A percentile compares a stretch with the other conserved stretches of the same genome.
phyloP scores from a whole-genome alignment of 2,797 vertebrate species.

The Paguma larvata region DNA sequence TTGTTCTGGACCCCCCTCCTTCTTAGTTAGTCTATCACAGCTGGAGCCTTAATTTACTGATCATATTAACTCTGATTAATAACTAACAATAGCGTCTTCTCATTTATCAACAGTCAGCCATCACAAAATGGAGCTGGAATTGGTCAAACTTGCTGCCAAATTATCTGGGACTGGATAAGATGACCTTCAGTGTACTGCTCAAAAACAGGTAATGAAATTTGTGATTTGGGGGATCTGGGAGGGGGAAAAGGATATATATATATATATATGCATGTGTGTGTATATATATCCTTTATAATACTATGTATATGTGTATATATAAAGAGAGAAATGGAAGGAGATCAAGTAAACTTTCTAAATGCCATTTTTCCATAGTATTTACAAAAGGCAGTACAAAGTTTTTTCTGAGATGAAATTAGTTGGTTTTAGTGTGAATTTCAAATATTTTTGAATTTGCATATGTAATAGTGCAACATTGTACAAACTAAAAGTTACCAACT shows the following conservation, averaged over 20 bases:
- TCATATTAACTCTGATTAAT: slow-evolving; percentile 98
- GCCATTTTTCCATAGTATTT: slow-evolving; percentile 14
- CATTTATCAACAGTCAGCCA: slow-evolving; percentile 95
- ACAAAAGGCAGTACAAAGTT: neutral
- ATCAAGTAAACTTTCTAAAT: neutral
- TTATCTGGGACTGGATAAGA: slow-evolving; percentile 92
- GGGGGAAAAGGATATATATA: neutral
- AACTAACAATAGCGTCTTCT: slow-evolving; percentile 94
- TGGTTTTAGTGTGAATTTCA: slow-evolving; percentile 51
- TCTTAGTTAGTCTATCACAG: slow-evolving; percentile 94
- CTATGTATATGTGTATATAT: neutral
- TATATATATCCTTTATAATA: neutral
- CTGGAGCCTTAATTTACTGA: slow-evolving; percentile 96
- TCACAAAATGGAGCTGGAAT: slow-evolving; percentile 94
- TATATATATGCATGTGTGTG: too few relatives aligned
- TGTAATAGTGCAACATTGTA: slow-evolving; percentile 37
- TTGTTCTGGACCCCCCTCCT: slow-evolving; percentile 91
- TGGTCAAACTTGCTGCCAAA: slow-evolving; percentile 94
- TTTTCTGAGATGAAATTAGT: slow-evolving; percentile 32
- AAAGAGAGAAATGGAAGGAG: neutral
- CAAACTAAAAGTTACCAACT: slow-evolving; percentile 45
- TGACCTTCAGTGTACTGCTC: slow-evolving; percentile 95
- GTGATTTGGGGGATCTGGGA: slow-evolving; percentile 18
- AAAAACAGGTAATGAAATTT: slow-evolving; percentile 94
- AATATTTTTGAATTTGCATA: slow-evolving; percentile 22